Percentiles rank a stretch among this genome's conserved stretches.
These are phyloP conservation scores for Pyrochroa serraticornis DNA, from an alignment of 2,888 invertebrate genomes.

Conservation along the genomic window DNA sequence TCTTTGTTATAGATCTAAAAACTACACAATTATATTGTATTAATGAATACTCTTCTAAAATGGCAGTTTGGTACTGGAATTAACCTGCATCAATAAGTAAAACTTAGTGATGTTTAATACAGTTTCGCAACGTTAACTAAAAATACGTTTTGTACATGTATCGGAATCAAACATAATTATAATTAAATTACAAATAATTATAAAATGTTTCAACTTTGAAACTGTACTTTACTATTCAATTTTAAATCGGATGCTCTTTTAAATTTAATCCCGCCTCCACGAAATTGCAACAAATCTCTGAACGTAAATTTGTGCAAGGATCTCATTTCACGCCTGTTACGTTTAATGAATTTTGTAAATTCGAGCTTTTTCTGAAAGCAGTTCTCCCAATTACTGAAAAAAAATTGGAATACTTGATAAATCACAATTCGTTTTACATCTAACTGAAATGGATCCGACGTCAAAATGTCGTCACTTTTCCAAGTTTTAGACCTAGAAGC, in stretches of 20 bases:
- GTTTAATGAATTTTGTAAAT: constrained; percentile 9
- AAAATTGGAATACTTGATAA: not conserved
- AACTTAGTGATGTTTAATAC: not conserved
- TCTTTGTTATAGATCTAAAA: not conserved
- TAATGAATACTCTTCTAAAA: constrained; percentile 23
- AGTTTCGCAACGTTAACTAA: constrained; percentile 7
- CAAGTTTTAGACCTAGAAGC: constrained; percentile 70
- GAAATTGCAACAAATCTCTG: constrained; percentile 1
- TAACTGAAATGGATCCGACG: constrained; percentile 33
- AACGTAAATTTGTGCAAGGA: constrained; percentile 6
- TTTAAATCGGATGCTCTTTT: not conserved
- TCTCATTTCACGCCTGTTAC: constrained; percentile 15
- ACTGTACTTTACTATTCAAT: not conserved
- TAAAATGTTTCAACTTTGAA: constrained; percentile 33
- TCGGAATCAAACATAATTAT: constrained; percentile 35
- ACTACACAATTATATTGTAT: constrained; percentile 8
- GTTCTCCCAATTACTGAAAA: not conserved
- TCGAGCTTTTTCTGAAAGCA: not conserved
- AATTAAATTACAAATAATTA: constrained; percentile 38
- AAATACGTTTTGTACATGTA: no score
- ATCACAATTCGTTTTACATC: not conserved
- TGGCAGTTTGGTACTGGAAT: constrained; percentile 34
- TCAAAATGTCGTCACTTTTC: constrained; percentile 75
- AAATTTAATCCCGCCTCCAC: not conserved
- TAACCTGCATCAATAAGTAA: constrained; percentile 5